Evolutionary conservation across 2,888 invertebrate genomes (phyloP), one percentile per base, ranked within the genome.

Genomic region (Acleris literana): DNA sequence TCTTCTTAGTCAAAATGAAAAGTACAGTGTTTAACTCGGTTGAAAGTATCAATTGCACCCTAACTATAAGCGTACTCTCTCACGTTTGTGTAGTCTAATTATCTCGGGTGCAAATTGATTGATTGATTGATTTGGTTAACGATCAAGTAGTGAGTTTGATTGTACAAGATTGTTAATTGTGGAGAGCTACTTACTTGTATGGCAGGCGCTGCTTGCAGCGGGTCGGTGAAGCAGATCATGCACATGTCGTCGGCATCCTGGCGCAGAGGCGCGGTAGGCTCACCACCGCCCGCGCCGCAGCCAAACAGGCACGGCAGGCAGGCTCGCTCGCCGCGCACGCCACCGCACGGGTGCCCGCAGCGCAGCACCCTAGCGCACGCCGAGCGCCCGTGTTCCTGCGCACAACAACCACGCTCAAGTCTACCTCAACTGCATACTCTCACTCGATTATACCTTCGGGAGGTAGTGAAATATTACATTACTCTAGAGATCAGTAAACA

Each of bases 221-320:
- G 98, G 85, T 99, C 99, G 0, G 98, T 98, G 89, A 99, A 99
- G 86, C 99, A 99, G 76, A 99, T 98, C 97, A 99, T 99, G 89
- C 99, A 99, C 98, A 99, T 98, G 84, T 99, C 99, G 80, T 99
- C 99, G 0, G 98, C 98, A 85, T 99, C 99, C 87, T 99, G 99
- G 17, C 97, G 96, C 59, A 99, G 93, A 63, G 93, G 92, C 6
- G 88, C 90, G 80, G 77, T 96, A 96, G 94, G 74, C 96, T 62
- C 97, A 87, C 80, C 97, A 96, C 11, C 97, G 95, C 74, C 97
- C 85, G 81, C 68, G 16, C 55, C 90, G 81, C 99, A 99, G 3
- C 98, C 96, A 76, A 96, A 96, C 71, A 99, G 92, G 82, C 99
- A 99, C 1, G 99, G 98, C 74, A 99, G 90, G 81, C 99, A 99